phyloP scores from a whole-genome alignment of 2,113 vertebrate genomes.

The Pampusana beccarii region DNA sequence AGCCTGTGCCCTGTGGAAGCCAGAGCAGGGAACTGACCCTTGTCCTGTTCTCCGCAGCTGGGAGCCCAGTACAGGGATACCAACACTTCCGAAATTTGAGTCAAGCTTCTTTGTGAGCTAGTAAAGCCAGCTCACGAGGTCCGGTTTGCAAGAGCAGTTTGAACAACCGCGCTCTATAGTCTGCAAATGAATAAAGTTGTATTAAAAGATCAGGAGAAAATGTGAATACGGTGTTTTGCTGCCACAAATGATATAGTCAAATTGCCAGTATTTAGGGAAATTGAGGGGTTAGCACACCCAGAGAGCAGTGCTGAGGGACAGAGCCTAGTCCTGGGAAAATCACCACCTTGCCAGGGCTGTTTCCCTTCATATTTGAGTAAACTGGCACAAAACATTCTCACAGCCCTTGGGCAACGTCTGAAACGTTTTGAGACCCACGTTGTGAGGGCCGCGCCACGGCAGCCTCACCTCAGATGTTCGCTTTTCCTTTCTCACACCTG shows the following conservation, averaged over 20 bases:
- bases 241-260: neutral
- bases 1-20: neutral
- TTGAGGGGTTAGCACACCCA: neutral
- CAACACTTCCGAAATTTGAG: neutral
- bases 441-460: fast-evolving
- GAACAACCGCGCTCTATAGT: neutral
- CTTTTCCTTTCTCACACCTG: neutral
- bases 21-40: neutral
- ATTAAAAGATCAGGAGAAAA: neutral
- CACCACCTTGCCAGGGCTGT: neutral
- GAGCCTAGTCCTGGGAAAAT: neutral
- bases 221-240: neutral
- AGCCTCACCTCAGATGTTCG: fast-evolving
- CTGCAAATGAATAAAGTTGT: neutral
- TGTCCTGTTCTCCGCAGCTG: neutral
- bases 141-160: neutral
- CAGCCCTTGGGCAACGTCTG: neutral
- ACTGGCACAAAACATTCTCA: neutral
- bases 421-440: fast-evolving
- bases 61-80: neutral
- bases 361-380: neutral
- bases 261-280: neutral
- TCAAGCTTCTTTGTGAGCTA: neutral
- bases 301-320: fast-evolving
- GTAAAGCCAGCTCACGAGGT: fast-evolving